Conservation (phyloP, 2,888 invertebrate species). For the Eledone cirrhosa region DNA sequence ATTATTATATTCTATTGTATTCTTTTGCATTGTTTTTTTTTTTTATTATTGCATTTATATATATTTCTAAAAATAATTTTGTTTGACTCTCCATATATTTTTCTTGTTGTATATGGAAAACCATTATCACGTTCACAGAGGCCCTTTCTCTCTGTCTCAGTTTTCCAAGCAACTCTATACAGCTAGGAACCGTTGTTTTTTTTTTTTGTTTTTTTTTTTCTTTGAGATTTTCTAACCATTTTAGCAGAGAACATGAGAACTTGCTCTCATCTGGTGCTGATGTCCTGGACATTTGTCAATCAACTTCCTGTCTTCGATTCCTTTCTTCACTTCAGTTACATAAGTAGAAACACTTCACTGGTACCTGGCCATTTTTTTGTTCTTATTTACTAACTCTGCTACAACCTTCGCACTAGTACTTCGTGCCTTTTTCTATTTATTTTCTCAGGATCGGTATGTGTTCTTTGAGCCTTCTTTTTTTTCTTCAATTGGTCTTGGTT, state of each 20-base stretch:
- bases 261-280: constrained; percentile 11
- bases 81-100: too few species aligned
- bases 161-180: constrained; percentile 4
- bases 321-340: constrained; percentile 19
- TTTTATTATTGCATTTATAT: too few species aligned
- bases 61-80: too few species aligned
- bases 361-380: constrained; percentile 23
- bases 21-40: too few species aligned
- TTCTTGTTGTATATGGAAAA: too few species aligned
- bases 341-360: constrained; percentile 23
- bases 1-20: too few species aligned
- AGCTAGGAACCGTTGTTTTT: constrained; percentile 26
- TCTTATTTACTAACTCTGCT: background rate
- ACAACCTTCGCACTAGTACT: background rate
- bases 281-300: constrained; percentile 23
- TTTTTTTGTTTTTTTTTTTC: too few species aligned
- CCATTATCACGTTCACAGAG: too few species aligned
- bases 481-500: constrained; percentile 21
- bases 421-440: constrained; percentile 20
- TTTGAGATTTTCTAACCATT: constrained; percentile 13
- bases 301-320: constrained; percentile 17
- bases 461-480: constrained; percentile 24
- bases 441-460: constrained; percentile 19
- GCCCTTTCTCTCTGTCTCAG: too few species aligned
- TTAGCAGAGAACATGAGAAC: constrained; percentile 21